Percentiles rank a stretch among this genome's conserved stretches.
These are phyloP conservation scores for Caenorhabditis auriculariae DNA, from an alignment of 2,888 invertebrate species.

Conservation along the genomic window DNA sequence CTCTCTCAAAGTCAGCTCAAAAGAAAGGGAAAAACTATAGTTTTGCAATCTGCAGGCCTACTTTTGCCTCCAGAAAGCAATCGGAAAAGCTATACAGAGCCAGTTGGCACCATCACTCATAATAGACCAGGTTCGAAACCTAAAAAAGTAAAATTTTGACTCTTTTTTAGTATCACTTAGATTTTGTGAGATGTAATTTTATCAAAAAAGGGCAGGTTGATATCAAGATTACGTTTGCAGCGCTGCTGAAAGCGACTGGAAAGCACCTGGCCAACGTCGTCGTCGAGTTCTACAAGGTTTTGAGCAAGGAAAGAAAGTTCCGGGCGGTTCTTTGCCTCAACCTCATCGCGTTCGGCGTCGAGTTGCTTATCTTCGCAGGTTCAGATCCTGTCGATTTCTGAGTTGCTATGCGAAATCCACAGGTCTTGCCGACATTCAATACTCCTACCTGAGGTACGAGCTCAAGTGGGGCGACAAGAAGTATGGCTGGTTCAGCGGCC, in stretches of 20 bases:
- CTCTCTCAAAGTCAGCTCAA: no score
- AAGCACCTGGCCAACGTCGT: slow-evolving; percentile 22
- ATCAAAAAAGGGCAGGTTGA: no score
- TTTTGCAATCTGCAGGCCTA: no score
- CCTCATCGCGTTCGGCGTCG: slow-evolving; percentile 49
- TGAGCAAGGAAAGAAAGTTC: slow-evolving; percentile 25
- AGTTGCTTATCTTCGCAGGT: slow-evolving; percentile 45
- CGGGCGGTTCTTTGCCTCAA: slow-evolving; percentile 32
- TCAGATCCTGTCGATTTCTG: background rate
- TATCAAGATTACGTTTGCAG: no score
- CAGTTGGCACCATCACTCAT: no score
- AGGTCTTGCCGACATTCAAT: slow-evolving; percentile 52
- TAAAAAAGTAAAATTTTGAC: no score
- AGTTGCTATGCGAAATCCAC: slow-evolving; percentile 4
- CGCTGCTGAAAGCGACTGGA: slow-evolving; percentile 14
- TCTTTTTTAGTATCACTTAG: no score
- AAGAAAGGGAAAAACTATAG: no score
- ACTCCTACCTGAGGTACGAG: slow-evolving; percentile 51
- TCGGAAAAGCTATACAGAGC: no score
- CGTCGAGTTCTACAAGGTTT: slow-evolving; percentile 29
- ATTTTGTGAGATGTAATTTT: no score
- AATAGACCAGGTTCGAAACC: no score
- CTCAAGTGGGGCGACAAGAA: slow-evolving; percentile 57
- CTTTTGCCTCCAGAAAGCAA: no score
- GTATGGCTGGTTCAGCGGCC: slow-evolving; percentile 58